Percentiles rank a stretch among this genome's conserved stretches.
These are phyloP conservation scores for Babyrousa celebensis DNA, from an alignment of 2,797 vertebrate genomes.

Conservation along the genomic window DNA sequence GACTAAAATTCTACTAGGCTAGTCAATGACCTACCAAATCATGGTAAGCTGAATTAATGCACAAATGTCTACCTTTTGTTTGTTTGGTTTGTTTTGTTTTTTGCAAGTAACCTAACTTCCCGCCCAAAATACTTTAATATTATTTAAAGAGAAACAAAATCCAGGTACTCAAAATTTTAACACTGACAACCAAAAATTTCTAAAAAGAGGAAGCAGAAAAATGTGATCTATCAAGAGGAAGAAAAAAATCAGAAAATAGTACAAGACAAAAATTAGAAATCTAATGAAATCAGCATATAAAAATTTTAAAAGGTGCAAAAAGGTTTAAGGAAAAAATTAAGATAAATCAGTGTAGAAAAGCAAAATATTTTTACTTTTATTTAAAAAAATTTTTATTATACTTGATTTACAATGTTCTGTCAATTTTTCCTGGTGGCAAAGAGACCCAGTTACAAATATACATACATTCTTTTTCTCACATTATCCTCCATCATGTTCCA, in stretches of 20 bases:
- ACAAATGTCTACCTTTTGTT: neutral
- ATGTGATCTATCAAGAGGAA: neutral
- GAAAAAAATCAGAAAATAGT: neutral
- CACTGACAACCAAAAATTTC: neutral
- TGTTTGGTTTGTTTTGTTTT: neutral
- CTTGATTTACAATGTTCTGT: too few relatives aligned
- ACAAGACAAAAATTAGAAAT: neutral
- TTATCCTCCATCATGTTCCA: too few relatives aligned
- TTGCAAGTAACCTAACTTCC: neutral
- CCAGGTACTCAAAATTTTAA: constrained; percentile 22
- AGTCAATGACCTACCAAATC: neutral
- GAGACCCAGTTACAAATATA: too few relatives aligned
- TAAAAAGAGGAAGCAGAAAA: neutral
- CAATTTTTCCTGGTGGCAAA: too few relatives aligned
- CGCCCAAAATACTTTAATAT: neutral
- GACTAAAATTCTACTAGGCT: neutral
- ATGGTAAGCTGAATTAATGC: neutral
- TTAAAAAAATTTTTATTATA: too few relatives aligned
- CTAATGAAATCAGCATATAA: neutral
- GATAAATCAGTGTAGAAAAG: neutral
- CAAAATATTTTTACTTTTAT: too few relatives aligned
- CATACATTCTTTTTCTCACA: too few relatives aligned
- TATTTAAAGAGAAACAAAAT: neutral
- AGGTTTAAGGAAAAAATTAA: neutral
- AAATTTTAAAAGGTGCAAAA: neutral